Percentiles rank a stretch among this genome's conserved stretches.
Conservation (phyloP, 2,113 vertebrate genomes). For the Parotia lawesii region DNA sequence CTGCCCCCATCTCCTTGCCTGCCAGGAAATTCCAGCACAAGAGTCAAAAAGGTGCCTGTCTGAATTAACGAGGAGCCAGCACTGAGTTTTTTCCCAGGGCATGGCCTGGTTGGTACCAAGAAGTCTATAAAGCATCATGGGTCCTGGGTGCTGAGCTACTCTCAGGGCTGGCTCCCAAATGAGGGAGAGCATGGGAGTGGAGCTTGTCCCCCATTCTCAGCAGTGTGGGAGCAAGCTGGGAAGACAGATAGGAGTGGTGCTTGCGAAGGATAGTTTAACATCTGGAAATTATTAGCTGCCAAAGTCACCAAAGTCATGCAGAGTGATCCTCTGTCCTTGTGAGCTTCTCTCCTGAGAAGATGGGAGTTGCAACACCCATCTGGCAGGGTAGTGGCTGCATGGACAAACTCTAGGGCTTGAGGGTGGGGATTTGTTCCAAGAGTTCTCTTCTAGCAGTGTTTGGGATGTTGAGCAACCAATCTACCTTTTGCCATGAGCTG, state of each 20-base stretch:
- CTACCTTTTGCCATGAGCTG: background rate
- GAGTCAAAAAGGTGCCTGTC: background rate
- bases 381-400: accelerated
- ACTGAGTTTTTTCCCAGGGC: background rate
- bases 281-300: background rate
- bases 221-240: background rate
- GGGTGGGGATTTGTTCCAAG: background rate
- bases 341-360: background rate
- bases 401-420: background rate
- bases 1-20: background rate
- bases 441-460: background rate
- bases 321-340: background rate
- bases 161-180: background rate
- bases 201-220: background rate
- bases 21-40: background rate
- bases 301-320: background rate
- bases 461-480: background rate
- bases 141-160: background rate
- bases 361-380: accelerated
- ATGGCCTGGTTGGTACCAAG: background rate
- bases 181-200: background rate
- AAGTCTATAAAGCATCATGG: accelerated
- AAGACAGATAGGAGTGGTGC: background rate
- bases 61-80: background rate
- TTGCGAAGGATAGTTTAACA: background rate